These are phyloP conservation scores for Flexamia atlantica DNA, from an alignment of 2,888 invertebrate species.

Conservation along the genomic window DNA sequence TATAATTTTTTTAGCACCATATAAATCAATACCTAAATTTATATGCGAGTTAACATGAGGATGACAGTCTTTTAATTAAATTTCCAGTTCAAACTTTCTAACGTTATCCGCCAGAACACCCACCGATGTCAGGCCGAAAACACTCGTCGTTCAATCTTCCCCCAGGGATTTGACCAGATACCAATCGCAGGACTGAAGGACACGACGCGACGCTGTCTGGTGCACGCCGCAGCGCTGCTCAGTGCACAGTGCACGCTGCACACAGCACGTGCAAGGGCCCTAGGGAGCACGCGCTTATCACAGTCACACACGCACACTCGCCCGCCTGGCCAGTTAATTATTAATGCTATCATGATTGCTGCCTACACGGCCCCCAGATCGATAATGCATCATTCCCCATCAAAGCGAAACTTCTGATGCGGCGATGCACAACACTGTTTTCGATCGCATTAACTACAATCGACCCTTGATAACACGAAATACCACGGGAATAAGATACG, in stretches of 20 bases:
- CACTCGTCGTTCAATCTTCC: too few relatives aligned
- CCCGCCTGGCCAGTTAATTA: not conserved
- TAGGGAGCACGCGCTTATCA: not conserved
- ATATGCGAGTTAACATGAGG: too few relatives aligned
- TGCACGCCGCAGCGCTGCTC: not conserved
- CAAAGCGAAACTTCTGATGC: slow-evolving; percentile 4
- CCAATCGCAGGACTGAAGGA: too few relatives aligned
- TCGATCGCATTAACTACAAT: not conserved
- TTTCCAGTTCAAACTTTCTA: too few relatives aligned
- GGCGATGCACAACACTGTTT: not conserved
- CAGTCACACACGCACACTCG: slow-evolving; percentile 33
- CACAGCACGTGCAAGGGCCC: slow-evolving; percentile 17
- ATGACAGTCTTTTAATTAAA: too few relatives aligned
- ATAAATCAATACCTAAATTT: too few relatives aligned
- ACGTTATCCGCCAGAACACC: too few relatives aligned
- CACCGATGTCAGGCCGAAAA: too few relatives aligned
- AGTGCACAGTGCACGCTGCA: slow-evolving; percentile 6
- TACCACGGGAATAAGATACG: not conserved
- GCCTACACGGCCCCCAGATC: slow-evolving; percentile 24
- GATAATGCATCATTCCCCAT: slow-evolving; percentile 16
- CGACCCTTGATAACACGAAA: too few relatives aligned
- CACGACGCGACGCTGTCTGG: too few relatives aligned
- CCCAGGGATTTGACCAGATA: too few relatives aligned
- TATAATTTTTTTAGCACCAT: too few relatives aligned
- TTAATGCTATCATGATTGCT: slow-evolving; percentile 41